Evolutionary conservation across 2,113 vertebrate species (phyloP), one percentile per base, ranked within the genome.

Genomic region (Eonycteris spelaea): DNA sequence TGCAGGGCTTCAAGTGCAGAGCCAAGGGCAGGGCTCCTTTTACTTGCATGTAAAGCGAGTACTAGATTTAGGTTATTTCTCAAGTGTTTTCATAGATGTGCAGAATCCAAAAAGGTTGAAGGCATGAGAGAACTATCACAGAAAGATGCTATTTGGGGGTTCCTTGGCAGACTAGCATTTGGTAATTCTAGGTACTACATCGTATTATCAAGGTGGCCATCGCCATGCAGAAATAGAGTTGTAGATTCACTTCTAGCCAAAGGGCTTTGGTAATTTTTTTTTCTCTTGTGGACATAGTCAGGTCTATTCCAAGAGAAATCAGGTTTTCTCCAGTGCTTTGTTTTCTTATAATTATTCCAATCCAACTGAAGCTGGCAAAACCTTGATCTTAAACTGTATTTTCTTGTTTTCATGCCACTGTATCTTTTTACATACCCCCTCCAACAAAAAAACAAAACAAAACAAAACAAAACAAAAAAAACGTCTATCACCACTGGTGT

Each of bases 261-360:
- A 90, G 6, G 12, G 2, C 3, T 48, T 45, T 7, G 45, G 28
- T 7, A 9, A 8, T 26, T 11, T 48, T 45, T 45, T 74, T 80
- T 75, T 59, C 43, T 22, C 40, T 24, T 12, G n/a, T 21, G 13
- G 77, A 65, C 38, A 57, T 30, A 7, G 18, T 92, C 53, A 90
- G 80, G 28, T 90, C 40, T 73, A 21, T 38, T 71, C 14, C 53
- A 86, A 90, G 93, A 40, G 57, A 82, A 96, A 95, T 71, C 96
- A 82, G 80, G 3, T 91, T 92, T 92, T 68, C 67, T 92, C 19
- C 61, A 68, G 48, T 21, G 78, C 51, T 57, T 94, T 93, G 80
- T 96, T 98, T 98, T 90, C 90, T 97, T 97, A 70, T 22, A 71
- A 86, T 85, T 96, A 77, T 73, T 87, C 6, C 96, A 91, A 97